These are phyloP conservation scores for Elysia chlorotica DNA, from an alignment of 1,140 invertebrate genomes.

Conservation along the genomic window DNA sequence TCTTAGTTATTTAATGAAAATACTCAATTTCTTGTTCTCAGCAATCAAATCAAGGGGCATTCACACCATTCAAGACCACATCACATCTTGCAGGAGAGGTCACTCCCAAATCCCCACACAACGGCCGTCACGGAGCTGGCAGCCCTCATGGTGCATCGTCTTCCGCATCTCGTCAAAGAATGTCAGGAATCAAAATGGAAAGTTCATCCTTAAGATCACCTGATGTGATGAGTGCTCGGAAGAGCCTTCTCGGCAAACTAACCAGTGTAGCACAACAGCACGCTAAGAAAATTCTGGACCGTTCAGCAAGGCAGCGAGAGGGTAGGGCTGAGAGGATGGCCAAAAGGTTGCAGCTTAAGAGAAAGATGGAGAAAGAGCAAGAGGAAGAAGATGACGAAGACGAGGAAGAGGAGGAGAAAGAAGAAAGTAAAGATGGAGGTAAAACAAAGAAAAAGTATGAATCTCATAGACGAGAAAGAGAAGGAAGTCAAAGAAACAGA, in stretches of 20 bases:
- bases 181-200: not conserved
- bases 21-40: not conserved
- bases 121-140: not conserved
- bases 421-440: not conserved
- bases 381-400: constrained; percentile 5
- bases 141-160: not conserved
- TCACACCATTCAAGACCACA: not conserved
- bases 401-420: not conserved
- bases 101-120: no score
- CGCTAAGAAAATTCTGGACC: not conserved
- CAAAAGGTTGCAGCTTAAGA: not conserved
- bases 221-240: constrained; percentile 11
- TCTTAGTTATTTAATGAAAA: not conserved
- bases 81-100: no score
- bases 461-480: not conserved
- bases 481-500: not conserved
- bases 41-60: constrained; percentile 1
- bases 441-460: not conserved
- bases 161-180: not conserved
- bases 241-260: constrained; percentile 16
- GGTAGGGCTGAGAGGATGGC: not conserved
- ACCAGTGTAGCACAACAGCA: constrained; percentile 6
- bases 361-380: not conserved
- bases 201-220: not conserved
- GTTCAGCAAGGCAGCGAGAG: not conserved